Evolutionary conservation across 2,888 invertebrate species (phyloP).

Genomic region (Leptodirus hochenwartii): DNA sequence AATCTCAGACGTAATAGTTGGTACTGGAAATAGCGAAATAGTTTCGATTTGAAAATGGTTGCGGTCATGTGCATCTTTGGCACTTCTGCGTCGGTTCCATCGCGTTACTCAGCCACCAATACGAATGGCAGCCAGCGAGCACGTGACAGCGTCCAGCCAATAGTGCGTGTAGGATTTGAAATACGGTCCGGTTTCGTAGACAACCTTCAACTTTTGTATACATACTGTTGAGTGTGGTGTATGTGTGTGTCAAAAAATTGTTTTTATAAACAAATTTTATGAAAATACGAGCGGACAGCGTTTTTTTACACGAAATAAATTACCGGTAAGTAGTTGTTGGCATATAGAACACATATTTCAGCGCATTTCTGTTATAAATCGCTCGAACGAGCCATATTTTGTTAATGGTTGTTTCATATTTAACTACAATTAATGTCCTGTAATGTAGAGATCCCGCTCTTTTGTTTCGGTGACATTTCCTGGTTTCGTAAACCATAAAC

Average conservation of each 20-base stretch:
- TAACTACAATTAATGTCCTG: slow-evolving; percentile 24
- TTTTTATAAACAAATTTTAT: slow-evolving; percentile 32
- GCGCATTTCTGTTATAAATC: slow-evolving; percentile 23
- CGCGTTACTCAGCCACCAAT: slow-evolving; percentile 19
- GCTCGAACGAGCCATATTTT: slow-evolving; percentile 10
- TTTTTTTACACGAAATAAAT: slow-evolving; percentile 44
- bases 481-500: too few species aligned
- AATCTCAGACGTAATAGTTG: too few species aligned
- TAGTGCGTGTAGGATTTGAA: slow-evolving; percentile 25
- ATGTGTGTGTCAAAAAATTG: slow-evolving; percentile 25
- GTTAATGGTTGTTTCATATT: slow-evolving; percentile 7
- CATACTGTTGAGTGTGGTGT: slow-evolving; percentile 28
- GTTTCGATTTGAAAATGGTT: too few species aligned
- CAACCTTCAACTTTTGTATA: slow-evolving; percentile 27
- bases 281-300: slow-evolving; percentile 48
- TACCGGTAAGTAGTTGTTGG: slow-evolving; percentile 40
- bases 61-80: slow-evolving; percentile 1
- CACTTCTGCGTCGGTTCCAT: background rate
- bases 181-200: slow-evolving; percentile 22
- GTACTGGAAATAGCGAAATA: too few species aligned
- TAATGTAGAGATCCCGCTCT: slow-evolving; percentile 26
- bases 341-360: slow-evolving; percentile 17
- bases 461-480: slow-evolving; percentile 22
- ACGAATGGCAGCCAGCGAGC: slow-evolving; percentile 23
- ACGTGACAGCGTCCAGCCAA: slow-evolving; percentile 25